Conservation (phyloP, 1,140 invertebrate species). For the Drosophila arawakana region DNA sequence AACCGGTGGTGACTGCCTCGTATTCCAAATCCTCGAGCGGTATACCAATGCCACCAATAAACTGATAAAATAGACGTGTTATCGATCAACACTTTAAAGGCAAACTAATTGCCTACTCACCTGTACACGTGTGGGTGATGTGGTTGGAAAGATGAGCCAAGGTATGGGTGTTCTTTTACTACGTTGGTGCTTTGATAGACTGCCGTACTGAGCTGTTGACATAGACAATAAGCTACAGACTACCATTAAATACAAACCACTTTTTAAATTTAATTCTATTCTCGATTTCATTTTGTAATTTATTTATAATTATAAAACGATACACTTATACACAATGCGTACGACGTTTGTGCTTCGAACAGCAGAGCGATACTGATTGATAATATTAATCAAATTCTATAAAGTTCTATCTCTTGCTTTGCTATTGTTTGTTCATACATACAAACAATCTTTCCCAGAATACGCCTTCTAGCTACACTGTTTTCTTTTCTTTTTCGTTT, state of each 20-base stretch:
- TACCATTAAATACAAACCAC: constrained; percentile 20
- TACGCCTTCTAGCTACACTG: constrained; percentile 50
- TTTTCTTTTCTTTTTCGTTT: not conserved
- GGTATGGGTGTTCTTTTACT: constrained; percentile 67
- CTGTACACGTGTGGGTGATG: constrained; percentile 74
- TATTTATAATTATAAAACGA: not conserved
- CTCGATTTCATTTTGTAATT: constrained; percentile 54
- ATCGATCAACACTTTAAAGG: not conserved
- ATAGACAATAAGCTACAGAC: constrained; percentile 13
- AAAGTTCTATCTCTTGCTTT: constrained; percentile 28
- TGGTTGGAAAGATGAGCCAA: constrained; percentile 75
- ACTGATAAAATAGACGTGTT: constrained; percentile 42
- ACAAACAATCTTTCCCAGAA: not conserved
- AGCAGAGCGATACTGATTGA: constrained; percentile 33
- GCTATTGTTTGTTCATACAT: not conserved
- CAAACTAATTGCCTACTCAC: constrained; percentile 41
- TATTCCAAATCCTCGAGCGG: constrained; percentile 73
- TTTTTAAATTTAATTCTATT: constrained; percentile 14
- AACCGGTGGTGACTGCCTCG: constrained; percentile 81
- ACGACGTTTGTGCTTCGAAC: constrained; percentile 50
- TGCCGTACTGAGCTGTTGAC: constrained; percentile 26
- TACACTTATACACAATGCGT: constrained; percentile 16
- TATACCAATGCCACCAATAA: constrained; percentile 79
- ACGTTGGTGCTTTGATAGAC: constrained; percentile 55
- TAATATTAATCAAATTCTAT: constrained; percentile 2